Base-by-base conservation (phyloP, 2,888 invertebrate genomes). In the Heliconius ismenius region DNA sequence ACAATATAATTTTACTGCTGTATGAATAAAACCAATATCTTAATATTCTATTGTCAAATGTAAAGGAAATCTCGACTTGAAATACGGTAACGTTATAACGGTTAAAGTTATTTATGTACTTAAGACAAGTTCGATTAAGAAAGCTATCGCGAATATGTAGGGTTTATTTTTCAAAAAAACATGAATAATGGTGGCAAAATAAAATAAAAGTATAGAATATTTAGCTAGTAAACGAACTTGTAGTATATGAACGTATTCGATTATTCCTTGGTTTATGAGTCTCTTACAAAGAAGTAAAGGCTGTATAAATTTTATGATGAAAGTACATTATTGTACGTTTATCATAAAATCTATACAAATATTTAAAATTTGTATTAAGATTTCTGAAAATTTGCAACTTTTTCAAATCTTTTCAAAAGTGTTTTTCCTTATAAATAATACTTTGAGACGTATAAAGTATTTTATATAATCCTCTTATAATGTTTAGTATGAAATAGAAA, bases 391-490 rank as follows among this genome's bases (percentile, higher is more conserved):
- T 13, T 43, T 15, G 39, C 13, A 65, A 36, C 65, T 39, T 36
- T 67, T 36, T 43, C 15, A 58, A 39, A 26, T 58, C 3, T 36
- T 24, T 3, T 4, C n/a, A 26, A 36, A 39, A 72, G 32, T 73
- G 2, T 73, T 73, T 26, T 26, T 24, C 28, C 10, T 43, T 73
- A 39, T 26, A 36, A 62, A 62, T n/a, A 73, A 63, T 64, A 60
- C 36, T 67, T 74, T 62, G 18, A 54, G 28, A 63, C 4, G 49
- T 60, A 67, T 9, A 73, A 63, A 58, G 69, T 62, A 77, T 67
- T 74, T 63, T 28, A 79, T 69, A 72, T 73, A 79, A 79, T 74
- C 78, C 76, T 78, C 79, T 79, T 78, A 72, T 63, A 74, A 32
- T 74, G 62, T 74, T 72, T 62, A 63, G 28, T 67, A 63, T 43